These are phyloP conservation scores for Drosophila repleta DNA, from an alignment of 1,140 invertebrate species.

Conservation along the genomic window DNA sequence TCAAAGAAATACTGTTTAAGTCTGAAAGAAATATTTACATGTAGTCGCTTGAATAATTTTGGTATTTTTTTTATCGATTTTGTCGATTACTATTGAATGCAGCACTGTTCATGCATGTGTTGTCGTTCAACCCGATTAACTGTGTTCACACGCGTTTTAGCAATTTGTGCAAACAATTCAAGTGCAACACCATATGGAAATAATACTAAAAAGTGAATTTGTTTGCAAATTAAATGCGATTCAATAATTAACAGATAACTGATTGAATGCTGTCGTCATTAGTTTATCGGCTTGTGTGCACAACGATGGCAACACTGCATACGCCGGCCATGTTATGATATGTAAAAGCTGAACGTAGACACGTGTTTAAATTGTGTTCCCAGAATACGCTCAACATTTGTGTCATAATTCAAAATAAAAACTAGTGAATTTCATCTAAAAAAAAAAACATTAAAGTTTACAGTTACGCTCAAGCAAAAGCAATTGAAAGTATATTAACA, in stretches of 20 bases:
- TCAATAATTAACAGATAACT: conserved; percentile 1
- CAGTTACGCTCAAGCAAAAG: conserved; percentile 30
- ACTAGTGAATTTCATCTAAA: conserved; percentile 40
- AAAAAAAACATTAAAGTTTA: conserved; percentile 29
- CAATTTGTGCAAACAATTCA: conserved; percentile 54
- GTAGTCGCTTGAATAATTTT: background rate
- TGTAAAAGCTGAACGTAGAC: conserved; percentile 81
- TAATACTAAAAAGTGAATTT: background rate
- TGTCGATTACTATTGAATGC: conserved; percentile 5
- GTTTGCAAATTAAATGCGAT: background rate
- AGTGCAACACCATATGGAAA: conserved; percentile 12
- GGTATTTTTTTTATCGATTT: conserved; percentile 19
- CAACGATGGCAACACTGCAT: conserved; percentile 68
- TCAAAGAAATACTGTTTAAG: background rate
- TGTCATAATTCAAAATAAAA: conserved; percentile 51
- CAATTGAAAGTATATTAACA: conserved; percentile 36
- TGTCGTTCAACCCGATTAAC: conserved; percentile 46
- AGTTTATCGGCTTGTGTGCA: conserved; percentile 26
- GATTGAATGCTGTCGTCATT: conserved; percentile 10
- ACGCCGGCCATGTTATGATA: conserved; percentile 84
- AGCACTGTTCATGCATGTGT: conserved; percentile 43
- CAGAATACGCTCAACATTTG: conserved; percentile 47
- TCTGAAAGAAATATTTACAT: too few species aligned
- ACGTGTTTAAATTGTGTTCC: conserved; percentile 80
- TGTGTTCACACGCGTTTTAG: conserved; percentile 54